Evolutionary conservation across 2,888 invertebrate genomes (phyloP), one percentile per base, ranked within the genome.

Genomic region (Tinea trinotella): DNA sequence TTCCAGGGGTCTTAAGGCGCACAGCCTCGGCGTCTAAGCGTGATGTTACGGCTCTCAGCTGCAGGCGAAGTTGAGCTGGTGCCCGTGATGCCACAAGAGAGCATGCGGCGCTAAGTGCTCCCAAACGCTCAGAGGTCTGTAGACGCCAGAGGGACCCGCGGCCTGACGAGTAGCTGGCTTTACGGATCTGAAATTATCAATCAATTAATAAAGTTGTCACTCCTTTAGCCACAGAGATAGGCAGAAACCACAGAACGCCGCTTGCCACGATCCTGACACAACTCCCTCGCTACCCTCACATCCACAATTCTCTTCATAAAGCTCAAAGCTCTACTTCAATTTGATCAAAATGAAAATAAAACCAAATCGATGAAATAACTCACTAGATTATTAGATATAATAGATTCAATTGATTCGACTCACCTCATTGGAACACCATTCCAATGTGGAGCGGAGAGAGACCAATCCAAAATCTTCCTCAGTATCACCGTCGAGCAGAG

Each of bases 51-150:
- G 93, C 92, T 40, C 94, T 90, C 69, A 95, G 93, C 64, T 96
- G 93, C 76, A 97, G 96, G 67, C 96, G 93, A 52, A 93, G 91
- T 69, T 96, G 95, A 13, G 95, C 94, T 9, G 95, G 93, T 12
- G 89, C 87, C 56, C 89, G 90, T 62, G 97, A 97, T 12, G 94
- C 93, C 66, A 94, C 95, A 61, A 92, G 91, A 64, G 92, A 90
- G 78, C 96, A 97, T 60, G 93, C 91, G 15, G 91, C 90, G 67
- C 95, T 93, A 64, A 97, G 88, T 60, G 93, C 88, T 62, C 94
- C 93, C 52, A 94, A 68, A 36, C 82, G 76, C 70, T 83, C 84
- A 34, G 82, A 72, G 57, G 81, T 75, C 66, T 80, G 82, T 61
- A 82, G 70, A 30, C 85, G 77, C 84, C 84, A 83, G 55, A 80